Percentiles rank a stretch among this genome's conserved stretches.
These are phyloP conservation scores for Platycheirus rosarum DNA, from an alignment of 2,888 invertebrate genomes.

Conservation along the genomic window DNA sequence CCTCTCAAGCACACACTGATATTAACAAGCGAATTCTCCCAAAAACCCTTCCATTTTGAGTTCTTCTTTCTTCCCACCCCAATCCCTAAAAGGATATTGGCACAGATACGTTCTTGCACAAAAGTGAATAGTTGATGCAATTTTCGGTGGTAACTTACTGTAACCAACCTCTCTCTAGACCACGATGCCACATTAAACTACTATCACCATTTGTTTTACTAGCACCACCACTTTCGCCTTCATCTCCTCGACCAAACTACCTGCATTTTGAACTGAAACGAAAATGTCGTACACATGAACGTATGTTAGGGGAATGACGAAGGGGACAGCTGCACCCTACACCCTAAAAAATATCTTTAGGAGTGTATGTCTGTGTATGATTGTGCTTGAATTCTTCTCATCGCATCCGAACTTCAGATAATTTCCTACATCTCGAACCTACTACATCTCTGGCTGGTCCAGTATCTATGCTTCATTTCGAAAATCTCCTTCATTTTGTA, in stretches of 20 bases:
- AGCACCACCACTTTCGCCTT: constrained; percentile 45
- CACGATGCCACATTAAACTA: constrained; percentile 66
- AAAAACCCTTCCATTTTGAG: constrained; percentile 22
- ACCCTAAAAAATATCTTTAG: constrained; percentile 40
- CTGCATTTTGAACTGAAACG: constrained; percentile 64
- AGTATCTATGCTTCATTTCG: constrained; percentile 58
- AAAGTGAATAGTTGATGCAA: constrained; percentile 74
- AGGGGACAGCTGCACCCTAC: constrained; percentile 26
- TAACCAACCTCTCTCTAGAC: constrained; percentile 64
- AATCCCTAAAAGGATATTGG: constrained; percentile 67
- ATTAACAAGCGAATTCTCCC: constrained; percentile 2
- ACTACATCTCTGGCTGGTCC: constrained; percentile 20
- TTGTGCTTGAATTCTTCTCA: constrained; percentile 15
- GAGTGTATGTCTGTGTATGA: not conserved
- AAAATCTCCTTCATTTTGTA: constrained; percentile 73
- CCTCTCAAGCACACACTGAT: not conserved
- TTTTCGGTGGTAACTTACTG: constrained; percentile 72
- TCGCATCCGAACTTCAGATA: constrained; percentile 41
- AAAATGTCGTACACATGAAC: constrained; percentile 71
- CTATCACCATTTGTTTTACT: constrained; percentile 71
- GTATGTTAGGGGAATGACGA: constrained; percentile 26
- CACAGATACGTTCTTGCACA: constrained; percentile 72
- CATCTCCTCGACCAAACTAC: constrained; percentile 62
- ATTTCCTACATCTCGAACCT: constrained; percentile 68
- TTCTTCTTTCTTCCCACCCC: constrained; percentile 19